A percentile compares a stretch with the other conserved stretches of the same genome.
Evolutionary conservation across 2,797 vertebrate genomes (phyloP).

Genomic region (Chrosomus eos): DNA sequence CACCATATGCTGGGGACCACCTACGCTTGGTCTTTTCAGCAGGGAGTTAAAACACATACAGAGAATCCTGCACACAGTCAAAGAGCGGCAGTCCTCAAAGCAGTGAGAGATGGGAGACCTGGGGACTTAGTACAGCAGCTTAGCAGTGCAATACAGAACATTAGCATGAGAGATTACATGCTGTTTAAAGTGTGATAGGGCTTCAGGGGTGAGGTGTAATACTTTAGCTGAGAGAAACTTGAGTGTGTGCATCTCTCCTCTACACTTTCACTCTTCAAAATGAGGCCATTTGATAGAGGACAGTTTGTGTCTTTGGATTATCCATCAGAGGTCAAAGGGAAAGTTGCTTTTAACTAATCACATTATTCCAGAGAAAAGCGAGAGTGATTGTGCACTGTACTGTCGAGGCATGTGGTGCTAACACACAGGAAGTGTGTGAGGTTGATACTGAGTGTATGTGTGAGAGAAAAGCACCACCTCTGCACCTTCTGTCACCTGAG

Average conservation of each 20-base stretch:
- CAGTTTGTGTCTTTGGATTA: conserved; percentile 26
- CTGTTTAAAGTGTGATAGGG: conserved; percentile 22
- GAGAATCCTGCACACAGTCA: conserved; percentile 24
- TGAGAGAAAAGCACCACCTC: conserved; percentile 45
- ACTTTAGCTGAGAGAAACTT: conserved; percentile 7
- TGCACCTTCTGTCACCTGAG: conserved; percentile 50
- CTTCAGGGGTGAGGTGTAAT: conserved; percentile 25
- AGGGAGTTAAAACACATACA: conserved; percentile 40
- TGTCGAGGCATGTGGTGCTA: conserved; percentile 38
- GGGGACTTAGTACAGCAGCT: conserved; percentile 34
- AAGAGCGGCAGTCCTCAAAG: conserved; percentile 40
- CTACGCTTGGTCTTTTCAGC: conserved; percentile 30
- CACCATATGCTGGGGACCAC: conserved; percentile 44
- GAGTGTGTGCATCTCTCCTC: not conserved
- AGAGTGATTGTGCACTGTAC: conserved; percentile 16
- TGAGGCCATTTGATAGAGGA: conserved; percentile 22
- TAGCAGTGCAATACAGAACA: conserved; percentile 34
- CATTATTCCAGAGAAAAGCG: conserved; percentile 35
- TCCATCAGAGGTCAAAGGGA: conserved; percentile 19
- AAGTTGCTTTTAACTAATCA: conserved; percentile 46
- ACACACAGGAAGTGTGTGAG: conserved; percentile 32
- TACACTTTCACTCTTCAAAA: conserved; percentile 6
- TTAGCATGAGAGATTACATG: conserved; percentile 51
- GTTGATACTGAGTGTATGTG: conserved; percentile 22
- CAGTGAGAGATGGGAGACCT: conserved; percentile 38